Conservation (phyloP, 2,888 invertebrate species). For the Stenchaetothrips biformis region DNA sequence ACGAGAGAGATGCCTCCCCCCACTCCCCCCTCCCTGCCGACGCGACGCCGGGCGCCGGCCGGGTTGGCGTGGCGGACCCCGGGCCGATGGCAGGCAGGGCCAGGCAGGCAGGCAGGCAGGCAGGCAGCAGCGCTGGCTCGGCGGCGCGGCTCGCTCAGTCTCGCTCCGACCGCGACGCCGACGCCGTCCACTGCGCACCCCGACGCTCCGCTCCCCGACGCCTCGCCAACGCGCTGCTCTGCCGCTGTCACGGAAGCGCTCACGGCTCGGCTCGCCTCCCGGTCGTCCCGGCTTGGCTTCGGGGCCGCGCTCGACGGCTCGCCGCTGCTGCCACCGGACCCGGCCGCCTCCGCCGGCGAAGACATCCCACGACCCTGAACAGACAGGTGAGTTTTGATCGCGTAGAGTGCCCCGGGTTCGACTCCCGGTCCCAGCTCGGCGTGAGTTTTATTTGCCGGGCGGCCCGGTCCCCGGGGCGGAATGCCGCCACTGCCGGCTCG, state of each 20-base stretch:
- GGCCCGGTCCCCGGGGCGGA: not conserved
- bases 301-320: too few relatives aligned
- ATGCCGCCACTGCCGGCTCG: not conserved
- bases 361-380: too few relatives aligned
- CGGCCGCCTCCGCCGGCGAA: too few relatives aligned
- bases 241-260: not conserved
- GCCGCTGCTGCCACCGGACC: too few relatives aligned
- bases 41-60: conserved; percentile 4
- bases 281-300: too few relatives aligned
- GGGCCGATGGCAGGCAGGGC: too few relatives aligned
- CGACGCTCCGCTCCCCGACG: not conserved
- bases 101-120: too few relatives aligned
- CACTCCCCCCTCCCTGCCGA: not conserved
- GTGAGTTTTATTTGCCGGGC: too few relatives aligned
- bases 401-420: too few relatives aligned
- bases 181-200: not conserved
- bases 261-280: too few relatives aligned
- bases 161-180: conserved; percentile 3
- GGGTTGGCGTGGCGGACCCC: not conserved
- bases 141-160: not conserved
- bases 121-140: not conserved
- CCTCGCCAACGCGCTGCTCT: not conserved
- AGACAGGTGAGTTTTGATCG: too few relatives aligned
- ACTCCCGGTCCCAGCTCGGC: too few relatives aligned
- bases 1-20: not conserved